Conservation (phyloP, 2,888 invertebrate genomes). For the Conomelus anceps region DNA sequence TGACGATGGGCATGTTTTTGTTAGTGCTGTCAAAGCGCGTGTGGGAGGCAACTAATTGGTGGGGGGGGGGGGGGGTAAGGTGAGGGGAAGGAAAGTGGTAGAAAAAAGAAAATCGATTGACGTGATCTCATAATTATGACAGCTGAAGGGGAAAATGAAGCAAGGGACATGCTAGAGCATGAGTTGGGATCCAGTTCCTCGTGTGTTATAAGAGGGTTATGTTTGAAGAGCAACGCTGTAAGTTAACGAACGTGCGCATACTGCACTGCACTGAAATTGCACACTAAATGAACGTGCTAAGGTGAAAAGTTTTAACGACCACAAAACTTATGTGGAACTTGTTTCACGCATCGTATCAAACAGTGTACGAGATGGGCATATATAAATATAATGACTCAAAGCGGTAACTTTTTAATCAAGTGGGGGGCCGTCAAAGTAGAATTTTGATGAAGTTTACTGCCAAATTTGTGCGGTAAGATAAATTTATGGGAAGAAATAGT, state of each 20-base stretch:
- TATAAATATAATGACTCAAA: not conserved
- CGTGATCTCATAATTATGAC: not conserved
- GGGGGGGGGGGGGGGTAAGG: not conserved
- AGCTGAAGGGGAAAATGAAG: not conserved
- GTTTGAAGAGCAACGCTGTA: not conserved
- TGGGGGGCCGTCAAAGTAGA: not conserved
- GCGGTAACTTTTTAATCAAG: not conserved
- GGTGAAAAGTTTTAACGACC: slow-evolving; percentile 9
- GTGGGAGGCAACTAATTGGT: not conserved
- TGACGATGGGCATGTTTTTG: not conserved
- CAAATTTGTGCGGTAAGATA: not conserved
- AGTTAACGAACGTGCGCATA: no score
- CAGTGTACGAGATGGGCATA: not conserved
- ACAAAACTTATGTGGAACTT: not conserved
- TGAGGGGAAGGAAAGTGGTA: not conserved
- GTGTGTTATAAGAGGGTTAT: not conserved
- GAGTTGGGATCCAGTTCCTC: not conserved
- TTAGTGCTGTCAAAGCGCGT: not conserved
- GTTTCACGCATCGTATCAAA: not conserved
- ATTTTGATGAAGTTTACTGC: not conserved
- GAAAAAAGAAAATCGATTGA: not conserved
- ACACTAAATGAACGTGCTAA: not conserved
- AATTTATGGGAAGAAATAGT: no score
- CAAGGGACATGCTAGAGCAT: not conserved
- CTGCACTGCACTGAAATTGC: not conserved